Conservation (phyloP, 2,113 vertebrate genomes). For the Aplodontia rufa region DNA sequence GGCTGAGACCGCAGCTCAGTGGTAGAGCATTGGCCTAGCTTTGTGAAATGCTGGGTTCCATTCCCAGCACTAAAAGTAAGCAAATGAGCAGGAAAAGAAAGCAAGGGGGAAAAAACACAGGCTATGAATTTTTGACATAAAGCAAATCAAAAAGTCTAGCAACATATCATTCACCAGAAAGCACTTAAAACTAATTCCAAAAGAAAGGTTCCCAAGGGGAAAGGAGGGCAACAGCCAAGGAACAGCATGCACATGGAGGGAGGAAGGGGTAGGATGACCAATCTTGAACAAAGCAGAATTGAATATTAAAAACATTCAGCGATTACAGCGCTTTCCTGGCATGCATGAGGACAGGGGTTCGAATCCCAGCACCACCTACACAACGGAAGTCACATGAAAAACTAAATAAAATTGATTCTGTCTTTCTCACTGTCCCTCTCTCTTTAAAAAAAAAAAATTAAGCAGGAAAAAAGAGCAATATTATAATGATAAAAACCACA, state of each 20-base stretch:
- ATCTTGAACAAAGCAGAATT: not conserved
- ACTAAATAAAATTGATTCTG: no score
- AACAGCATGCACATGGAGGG: not conserved
- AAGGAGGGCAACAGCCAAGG: not conserved
- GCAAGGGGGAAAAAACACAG: not conserved
- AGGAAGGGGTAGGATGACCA: not conserved
- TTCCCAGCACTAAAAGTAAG: not conserved
- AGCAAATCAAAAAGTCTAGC: not conserved
- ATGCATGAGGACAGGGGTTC: no score
- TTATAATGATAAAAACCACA: not conserved
- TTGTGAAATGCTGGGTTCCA: not conserved
- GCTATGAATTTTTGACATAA: not conserved
- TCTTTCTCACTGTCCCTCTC: no score
- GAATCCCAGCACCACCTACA: no score
- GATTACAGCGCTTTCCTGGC: no score
- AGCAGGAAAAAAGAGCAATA: not conserved
- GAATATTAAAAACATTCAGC: not conserved
- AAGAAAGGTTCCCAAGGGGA: not conserved
- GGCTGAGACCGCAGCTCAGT: not conserved
- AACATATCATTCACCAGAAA: not conserved
- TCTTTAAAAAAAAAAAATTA: no score
- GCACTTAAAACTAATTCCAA: not conserved
- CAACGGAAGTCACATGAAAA: no score
- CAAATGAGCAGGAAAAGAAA: not conserved
- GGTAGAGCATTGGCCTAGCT: no score